phyloP scores from a whole-genome alignment of 2,113 vertebrate genomes.

The Gobius niger region DNA sequence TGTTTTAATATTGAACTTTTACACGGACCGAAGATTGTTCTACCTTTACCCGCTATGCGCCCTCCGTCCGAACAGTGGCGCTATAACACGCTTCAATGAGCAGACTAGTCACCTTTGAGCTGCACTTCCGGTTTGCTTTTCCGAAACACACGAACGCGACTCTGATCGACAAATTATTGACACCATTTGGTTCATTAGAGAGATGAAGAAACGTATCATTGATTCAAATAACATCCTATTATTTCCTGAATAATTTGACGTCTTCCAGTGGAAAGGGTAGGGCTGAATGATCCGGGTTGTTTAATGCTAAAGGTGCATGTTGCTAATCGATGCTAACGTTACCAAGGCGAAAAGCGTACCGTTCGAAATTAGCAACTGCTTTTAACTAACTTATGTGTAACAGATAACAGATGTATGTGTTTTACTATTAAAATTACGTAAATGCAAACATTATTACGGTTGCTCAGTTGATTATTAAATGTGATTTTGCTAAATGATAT shows the following conservation, averaged over 20 bases:
- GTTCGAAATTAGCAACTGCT: no score
- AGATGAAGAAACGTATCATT: no score
- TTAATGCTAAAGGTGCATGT: neutral
- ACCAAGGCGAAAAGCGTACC: neutral
- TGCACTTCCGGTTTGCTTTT: slow-evolving; percentile 1
- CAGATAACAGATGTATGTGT: no score
- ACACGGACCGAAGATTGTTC: neutral
- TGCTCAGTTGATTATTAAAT: no score
- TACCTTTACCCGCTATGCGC: neutral
- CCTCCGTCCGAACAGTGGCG: slow-evolving; percentile 42
- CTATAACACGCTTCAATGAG: neutral
- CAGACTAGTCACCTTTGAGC: neutral
- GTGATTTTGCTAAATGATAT: no score
- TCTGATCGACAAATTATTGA: neutral
- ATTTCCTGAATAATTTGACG: neutral
- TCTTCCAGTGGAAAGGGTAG: slow-evolving; percentile 21
- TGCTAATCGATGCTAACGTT: slow-evolving; percentile 3
- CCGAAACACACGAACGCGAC: neutral
- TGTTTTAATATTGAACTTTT: no score
- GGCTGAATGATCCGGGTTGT: neutral
- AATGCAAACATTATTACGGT: no score
- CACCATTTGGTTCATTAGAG: neutral
- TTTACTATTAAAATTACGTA: no score
- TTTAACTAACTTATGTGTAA: no score
- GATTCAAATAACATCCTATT: rapidly evolving